These are phyloP conservation scores for Centropus unirufus DNA, from an alignment of 2,113 vertebrate genomes.

Conservation along the genomic window DNA sequence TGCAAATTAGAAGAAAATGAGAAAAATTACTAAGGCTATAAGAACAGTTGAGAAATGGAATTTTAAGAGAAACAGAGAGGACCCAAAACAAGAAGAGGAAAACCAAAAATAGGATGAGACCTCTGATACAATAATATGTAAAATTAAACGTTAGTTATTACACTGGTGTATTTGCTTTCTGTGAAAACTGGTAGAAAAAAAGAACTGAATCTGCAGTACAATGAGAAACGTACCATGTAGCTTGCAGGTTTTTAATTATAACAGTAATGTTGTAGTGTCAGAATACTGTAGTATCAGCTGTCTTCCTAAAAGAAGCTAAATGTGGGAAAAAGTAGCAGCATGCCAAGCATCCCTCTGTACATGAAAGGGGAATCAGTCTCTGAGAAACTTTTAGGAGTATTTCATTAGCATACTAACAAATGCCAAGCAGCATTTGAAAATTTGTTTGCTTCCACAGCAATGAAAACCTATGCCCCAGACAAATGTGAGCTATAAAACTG, in stretches of 20 bases:
- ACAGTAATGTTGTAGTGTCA: neutral
- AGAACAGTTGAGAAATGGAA: neutral
- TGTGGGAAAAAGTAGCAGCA: slow-evolving; percentile 30
- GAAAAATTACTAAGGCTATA: neutral
- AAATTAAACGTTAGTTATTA: neutral
- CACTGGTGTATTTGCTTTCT: neutral
- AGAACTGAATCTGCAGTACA: neutral
- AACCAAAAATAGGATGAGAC: neutral
- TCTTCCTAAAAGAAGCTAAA: slow-evolving; percentile 33
- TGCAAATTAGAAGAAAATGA: neutral
- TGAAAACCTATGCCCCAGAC: neutral
- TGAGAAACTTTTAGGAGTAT: slow-evolving; percentile 1
- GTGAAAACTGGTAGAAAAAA: neutral
- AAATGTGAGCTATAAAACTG: slow-evolving; percentile 29
- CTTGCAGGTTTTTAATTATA: neutral
- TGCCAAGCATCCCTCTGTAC: neutral
- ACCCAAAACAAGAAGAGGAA: neutral
- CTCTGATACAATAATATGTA: neutral
- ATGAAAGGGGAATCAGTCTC: neutral
- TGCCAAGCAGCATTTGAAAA: neutral
- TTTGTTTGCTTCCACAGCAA: slow-evolving; percentile 37
- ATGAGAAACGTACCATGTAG: neutral
- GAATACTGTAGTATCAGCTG: neutral
- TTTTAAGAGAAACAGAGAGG: neutral
- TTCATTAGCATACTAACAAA: neutral